Evolutionary conservation across 2,113 vertebrate species (phyloP).

Genomic region (mouse (Mus musculus)): DNA sequence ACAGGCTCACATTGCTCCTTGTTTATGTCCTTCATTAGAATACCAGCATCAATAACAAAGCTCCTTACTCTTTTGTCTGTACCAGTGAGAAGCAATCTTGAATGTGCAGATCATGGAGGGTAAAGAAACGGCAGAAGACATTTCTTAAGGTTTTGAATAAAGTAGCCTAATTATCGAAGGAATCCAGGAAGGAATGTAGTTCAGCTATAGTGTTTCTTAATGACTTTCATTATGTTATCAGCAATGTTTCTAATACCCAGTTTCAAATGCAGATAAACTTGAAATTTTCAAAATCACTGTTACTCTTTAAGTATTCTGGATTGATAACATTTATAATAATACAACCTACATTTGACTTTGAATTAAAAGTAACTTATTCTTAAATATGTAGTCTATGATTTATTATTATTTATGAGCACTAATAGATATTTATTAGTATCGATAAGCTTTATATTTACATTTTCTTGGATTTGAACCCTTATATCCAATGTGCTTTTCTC

Average conservation of each 20-base stretch:
- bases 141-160: not conserved
- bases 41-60: not conserved
- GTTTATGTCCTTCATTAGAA: not conserved
- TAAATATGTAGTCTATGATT: not conserved
- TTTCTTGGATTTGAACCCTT: not conserved
- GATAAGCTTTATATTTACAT: not conserved
- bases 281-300: not conserved
- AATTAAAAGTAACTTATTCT: not conserved
- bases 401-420: not conserved
- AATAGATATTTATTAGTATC: not conserved
- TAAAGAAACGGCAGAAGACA: not conserved
- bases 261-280: not conserved
- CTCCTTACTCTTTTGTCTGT: not conserved
- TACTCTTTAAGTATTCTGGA: not conserved
- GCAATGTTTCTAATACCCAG: not conserved
- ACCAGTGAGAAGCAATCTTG: not conserved
- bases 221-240: not conserved
- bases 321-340: slow-evolving; percentile 55
- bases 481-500: not conserved
- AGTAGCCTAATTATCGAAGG: not conserved
- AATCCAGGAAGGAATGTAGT: not conserved
- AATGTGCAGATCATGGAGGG: not conserved
- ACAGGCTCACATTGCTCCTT: not conserved
- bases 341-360: not conserved
- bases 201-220: not conserved